A percentile compares a stretch with the other conserved stretches of the same genome.
These are phyloP conservation scores for Chrysogorgia sp. DNA, from an alignment of 92 coral and sea anemone genomes.

Conservation along the genomic window DNA sequence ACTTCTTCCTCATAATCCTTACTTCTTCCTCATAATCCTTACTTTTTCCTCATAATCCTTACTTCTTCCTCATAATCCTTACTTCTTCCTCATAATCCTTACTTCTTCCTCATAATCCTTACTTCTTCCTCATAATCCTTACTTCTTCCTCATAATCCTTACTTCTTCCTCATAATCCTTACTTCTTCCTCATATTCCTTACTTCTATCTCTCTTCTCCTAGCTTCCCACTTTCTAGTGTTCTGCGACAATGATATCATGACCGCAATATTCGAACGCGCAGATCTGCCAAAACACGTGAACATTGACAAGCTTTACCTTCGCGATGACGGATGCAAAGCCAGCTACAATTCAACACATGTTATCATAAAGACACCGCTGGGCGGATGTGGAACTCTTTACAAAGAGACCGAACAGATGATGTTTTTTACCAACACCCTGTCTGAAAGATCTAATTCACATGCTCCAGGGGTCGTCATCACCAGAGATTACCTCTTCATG, in stretches of 20 bases:
- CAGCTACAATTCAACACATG: constrained; percentile 61
- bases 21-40: no score
- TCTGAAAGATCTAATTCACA: background rate
- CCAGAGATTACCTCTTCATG: constrained; percentile 20
- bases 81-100: no score
- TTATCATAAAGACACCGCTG: constrained; percentile 53
- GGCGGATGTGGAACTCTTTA: constrained; percentile 61
- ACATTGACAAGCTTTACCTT: constrained; percentile 9
- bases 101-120: no score
- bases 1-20: no score
- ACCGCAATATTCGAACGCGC: constrained; percentile 8
- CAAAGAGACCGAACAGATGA: constrained; percentile 38
- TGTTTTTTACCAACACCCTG: constrained; percentile 50
- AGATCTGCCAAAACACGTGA: background rate
- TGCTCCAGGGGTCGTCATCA: background rate
- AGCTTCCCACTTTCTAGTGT: constrained; percentile 24
- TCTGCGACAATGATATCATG: constrained; percentile 26
- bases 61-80: no score
- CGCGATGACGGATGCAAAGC: constrained; percentile 3
- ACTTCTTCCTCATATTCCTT: no score
- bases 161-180: no score
- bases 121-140: no score
- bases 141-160: no score
- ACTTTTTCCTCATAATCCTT: no score
- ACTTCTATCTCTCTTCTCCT: background rate